Base-by-base conservation (phyloP, 2,888 invertebrate species). In the Sphaerophoria rueppellii region DNA sequence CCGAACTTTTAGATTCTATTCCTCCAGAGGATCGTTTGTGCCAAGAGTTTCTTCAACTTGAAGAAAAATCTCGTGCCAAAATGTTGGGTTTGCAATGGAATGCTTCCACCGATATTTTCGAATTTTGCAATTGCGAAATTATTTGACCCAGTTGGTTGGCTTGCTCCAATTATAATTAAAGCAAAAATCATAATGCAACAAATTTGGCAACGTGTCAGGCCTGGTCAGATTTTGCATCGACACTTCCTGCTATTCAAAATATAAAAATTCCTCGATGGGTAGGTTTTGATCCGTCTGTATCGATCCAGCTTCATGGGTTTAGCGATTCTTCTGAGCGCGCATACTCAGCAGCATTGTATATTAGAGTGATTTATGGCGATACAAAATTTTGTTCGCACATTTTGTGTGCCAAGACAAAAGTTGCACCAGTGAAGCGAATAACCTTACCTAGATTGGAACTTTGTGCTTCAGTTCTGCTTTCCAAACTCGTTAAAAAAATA, bases 151-250 rank as follows among this genome's bases (percentile, higher is more conserved):
- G 78, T 78, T 2, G 78, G 86, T 4, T 87, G 78, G 77, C 35
- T 86, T 7, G 82, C 81, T 6, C 86, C 86, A 0, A 35, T 81
- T 1, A 63, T 86, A 9, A 60, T 87, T 4, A 11, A 65, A 0
- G 81, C 87, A 7, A 87, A 86, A 60, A 77, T 86, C 7, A n/a
- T 86, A 0, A 81, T 86, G 86, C 82, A 87, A 14, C 74, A 82
- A 35, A 82, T 87, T 24, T 86, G 79, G 82, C 16, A 6, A 55
- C 55, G 6, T n/a, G 37, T 6, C 50, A 57, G 1, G 6, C 4
- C 7, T 67, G 75, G 60, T 52, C 11, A 1, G 16, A 67, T 34
- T 71, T 65, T 4, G 37, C 57, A 50, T 7, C 40, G n/a, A 35
- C 52, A 1, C 37, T 37, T 37, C 37, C 37, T 7, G 37, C 4